A percentile compares a stretch with the other conserved stretches of the same genome.
phyloP scores from a whole-genome alignment of 2,888 invertebrate species.

The Mimachlamys varia region DNA sequence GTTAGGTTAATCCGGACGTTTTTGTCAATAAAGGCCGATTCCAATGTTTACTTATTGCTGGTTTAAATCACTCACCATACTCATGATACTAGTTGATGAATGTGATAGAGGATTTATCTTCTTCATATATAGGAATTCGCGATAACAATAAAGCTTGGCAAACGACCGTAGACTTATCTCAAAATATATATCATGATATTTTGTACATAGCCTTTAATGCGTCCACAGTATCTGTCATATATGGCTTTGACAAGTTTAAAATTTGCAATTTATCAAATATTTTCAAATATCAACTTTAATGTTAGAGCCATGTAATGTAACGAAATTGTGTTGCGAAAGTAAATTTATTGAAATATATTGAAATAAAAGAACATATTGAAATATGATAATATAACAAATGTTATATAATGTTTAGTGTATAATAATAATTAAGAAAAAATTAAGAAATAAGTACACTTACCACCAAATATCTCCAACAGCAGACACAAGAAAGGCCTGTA shows the following conservation, averaged over 20 bases:
- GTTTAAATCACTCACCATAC: background rate
- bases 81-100: slow-evolving; percentile 21
- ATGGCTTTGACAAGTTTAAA: too few relatives aligned
- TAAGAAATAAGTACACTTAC: slow-evolving; percentile 43
- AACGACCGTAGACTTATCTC: background rate
- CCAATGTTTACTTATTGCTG: background rate
- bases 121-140: background rate
- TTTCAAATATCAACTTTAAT: too few relatives aligned
- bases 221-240: too few relatives aligned
- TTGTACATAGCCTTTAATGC: too few relatives aligned
- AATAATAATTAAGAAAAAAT: background rate
- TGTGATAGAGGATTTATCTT: slow-evolving; percentile 13
- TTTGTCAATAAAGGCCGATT: slow-evolving; percentile 36
- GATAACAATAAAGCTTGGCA: background rate
- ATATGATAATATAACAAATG: too few relatives aligned
- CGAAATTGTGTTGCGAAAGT: background rate
- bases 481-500: slow-evolving; percentile 39
- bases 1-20: slow-evolving; percentile 16
- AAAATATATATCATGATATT: background rate
- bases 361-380: too few relatives aligned
- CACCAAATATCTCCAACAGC: slow-evolving; percentile 49
- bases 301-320: background rate
- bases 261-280: too few relatives aligned
- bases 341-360: too few relatives aligned
- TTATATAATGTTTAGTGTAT: background rate